Conservation (phyloP, 2,113 vertebrate species). For the Marmota monax region DNA sequence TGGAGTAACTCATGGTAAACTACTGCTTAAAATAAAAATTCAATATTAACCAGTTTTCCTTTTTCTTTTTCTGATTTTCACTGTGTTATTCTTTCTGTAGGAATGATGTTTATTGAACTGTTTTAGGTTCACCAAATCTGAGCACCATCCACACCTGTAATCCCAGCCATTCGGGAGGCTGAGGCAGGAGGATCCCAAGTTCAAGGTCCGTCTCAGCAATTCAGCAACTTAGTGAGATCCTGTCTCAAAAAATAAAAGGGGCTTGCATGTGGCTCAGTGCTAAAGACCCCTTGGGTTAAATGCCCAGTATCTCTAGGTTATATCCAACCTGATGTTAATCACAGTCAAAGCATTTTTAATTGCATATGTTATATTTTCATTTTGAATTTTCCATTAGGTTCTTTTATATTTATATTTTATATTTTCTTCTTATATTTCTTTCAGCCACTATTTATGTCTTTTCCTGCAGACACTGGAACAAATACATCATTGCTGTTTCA, state of each 20-base stretch:
- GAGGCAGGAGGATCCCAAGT: no score
- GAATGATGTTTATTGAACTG: not conserved
- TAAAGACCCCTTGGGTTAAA: no score
- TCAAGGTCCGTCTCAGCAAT: no score
- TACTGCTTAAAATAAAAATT: not conserved
- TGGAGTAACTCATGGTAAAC: no score
- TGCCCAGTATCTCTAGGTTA: no score
- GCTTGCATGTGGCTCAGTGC: no score
- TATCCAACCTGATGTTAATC: not conserved
- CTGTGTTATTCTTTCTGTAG: not conserved
- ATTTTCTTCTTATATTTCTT: not conserved
- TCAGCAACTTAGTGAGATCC: no score
- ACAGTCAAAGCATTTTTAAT: not conserved
- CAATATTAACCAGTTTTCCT: not conserved
- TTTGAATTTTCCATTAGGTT: not conserved
- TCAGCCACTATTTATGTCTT: not conserved
- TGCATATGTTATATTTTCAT: not conserved
- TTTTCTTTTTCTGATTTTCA: not conserved
- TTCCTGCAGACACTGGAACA: not conserved
- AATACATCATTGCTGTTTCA: not conserved
- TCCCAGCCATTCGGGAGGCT: no score
- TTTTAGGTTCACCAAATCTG: not conserved
- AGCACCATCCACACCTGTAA: no score
- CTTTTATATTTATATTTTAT: not conserved
- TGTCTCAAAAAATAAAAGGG: no score